Evolutionary conservation across 2,888 invertebrate species (phyloP).

Genomic region (Helobdella robusta): DNA sequence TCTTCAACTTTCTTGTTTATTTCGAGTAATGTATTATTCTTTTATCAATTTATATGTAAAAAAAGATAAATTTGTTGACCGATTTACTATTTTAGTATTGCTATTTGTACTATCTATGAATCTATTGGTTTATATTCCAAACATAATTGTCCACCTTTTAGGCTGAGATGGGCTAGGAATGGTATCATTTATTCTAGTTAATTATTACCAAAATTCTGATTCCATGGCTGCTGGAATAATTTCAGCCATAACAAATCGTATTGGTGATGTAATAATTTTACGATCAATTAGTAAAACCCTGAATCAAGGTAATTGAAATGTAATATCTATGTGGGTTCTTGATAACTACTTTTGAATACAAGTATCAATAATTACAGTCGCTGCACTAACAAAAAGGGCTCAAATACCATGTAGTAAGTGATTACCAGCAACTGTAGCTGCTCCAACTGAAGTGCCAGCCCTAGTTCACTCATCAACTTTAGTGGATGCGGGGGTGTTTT

Average conservation of each 20-base stretch:
- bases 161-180: constrained; percentile 67
- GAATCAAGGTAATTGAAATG: constrained; percentile 37
- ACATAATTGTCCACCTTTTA: constrained; percentile 63
- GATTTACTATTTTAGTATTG: constrained; percentile 60
- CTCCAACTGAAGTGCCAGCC: too few relatives aligned
- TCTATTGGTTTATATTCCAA: constrained; percentile 61
- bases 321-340: constrained; percentile 51
- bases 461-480: constrained; percentile 70
- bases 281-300: constrained; percentile 51
- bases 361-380: constrained; percentile 50
- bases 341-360: constrained; percentile 45
- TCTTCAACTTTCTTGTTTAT: constrained; percentile 52
- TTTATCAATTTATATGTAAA: constrained; percentile 60
- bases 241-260: constrained; percentile 64
- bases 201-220: constrained; percentile 63
- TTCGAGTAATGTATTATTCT: constrained; percentile 59
- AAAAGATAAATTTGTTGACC: constrained; percentile 56
- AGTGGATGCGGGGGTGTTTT: constrained; percentile 66
- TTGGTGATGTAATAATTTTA: constrained; percentile 64
- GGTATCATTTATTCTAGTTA: constrained; percentile 64
- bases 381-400: constrained; percentile 66
- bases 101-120: constrained; percentile 62
- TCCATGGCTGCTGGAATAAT: constrained; percentile 64
- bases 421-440: constrained; percentile 66
- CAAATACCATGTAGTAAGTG: constrained; percentile 72